Evolutionary conservation across 2,888 invertebrate species (phyloP).

Genomic region (Lapara coniferarum): DNA sequence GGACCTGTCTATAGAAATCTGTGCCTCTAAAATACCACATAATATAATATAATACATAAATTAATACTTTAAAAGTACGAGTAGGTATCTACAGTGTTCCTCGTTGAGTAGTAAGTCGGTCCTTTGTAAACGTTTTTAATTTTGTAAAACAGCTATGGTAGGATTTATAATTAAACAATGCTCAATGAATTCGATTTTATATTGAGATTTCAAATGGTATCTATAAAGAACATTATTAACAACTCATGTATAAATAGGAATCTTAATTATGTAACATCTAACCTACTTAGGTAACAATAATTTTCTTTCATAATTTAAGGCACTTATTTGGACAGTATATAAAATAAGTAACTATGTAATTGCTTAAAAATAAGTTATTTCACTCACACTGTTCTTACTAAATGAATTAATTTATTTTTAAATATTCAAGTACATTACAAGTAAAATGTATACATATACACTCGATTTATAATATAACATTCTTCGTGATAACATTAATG

Average conservation of each 20-base stretch:
- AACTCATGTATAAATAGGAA: neutral
- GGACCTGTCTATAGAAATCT: no score
- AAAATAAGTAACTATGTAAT: neutral
- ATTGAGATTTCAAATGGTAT: conserved; percentile 52
- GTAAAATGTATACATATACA: neutral
- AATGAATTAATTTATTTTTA: neutral
- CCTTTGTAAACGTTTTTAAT: neutral
- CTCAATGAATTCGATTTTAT: conserved; percentile 33
- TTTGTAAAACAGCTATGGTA: neutral
- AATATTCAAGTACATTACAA: neutral
- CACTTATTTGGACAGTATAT: conserved; percentile 34
- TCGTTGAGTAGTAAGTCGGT: no score
- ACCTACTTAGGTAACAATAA: conserved; percentile 4
- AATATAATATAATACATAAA: no score
- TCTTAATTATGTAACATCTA: neutral
- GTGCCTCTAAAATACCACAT: no score
- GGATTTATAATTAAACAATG: neutral
- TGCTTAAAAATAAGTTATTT: neutral
- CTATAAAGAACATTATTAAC: conserved; percentile 25
- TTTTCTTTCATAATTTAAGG: conserved; percentile 37
- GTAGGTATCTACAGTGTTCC: no score
- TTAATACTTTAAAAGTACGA: neutral
- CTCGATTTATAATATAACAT: neutral
- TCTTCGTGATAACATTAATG: no score
- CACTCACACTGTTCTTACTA: neutral